Evolutionary conservation across 2,797 vertebrate genomes (phyloP).

Genomic region (Siniperca obscura): DNA sequence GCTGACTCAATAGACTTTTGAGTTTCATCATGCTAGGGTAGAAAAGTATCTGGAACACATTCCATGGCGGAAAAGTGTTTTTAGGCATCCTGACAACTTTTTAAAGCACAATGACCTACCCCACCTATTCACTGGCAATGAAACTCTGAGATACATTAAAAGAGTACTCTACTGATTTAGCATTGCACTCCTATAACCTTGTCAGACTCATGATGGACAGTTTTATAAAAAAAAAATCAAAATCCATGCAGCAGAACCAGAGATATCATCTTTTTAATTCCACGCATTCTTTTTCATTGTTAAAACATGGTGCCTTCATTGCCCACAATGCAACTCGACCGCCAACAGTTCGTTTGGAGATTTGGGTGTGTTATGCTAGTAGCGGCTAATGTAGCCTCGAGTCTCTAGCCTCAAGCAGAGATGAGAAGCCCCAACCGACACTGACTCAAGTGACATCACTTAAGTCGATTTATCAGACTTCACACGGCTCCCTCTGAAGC

Average conservation of each 20-base stretch:
- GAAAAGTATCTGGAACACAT: constrained; percentile 15
- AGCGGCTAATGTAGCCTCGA: neutral
- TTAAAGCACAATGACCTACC: constrained; percentile 11
- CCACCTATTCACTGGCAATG: neutral
- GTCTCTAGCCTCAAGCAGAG: neutral
- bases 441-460: constrained; percentile 12
- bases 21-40: constrained; percentile 14
- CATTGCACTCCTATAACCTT: neutral
- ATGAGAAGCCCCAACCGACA: neutral
- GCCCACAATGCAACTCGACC: neutral
- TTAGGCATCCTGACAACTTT: constrained; percentile 10
- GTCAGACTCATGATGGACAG: neutral
- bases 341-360: neutral
- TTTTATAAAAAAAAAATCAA: neutral
- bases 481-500: neutral
- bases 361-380: neutral
- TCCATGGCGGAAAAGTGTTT: constrained; percentile 2
- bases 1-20: constrained; percentile 14
- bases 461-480: neutral
- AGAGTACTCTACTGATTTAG: neutral
- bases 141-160: neutral
- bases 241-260: neutral
- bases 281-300: neutral
- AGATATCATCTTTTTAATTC: neutral
- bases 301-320: neutral